Evolutionary conservation across 1,140 invertebrate genomes (phyloP).

Genomic region (Cotesia vestalis): DNA sequence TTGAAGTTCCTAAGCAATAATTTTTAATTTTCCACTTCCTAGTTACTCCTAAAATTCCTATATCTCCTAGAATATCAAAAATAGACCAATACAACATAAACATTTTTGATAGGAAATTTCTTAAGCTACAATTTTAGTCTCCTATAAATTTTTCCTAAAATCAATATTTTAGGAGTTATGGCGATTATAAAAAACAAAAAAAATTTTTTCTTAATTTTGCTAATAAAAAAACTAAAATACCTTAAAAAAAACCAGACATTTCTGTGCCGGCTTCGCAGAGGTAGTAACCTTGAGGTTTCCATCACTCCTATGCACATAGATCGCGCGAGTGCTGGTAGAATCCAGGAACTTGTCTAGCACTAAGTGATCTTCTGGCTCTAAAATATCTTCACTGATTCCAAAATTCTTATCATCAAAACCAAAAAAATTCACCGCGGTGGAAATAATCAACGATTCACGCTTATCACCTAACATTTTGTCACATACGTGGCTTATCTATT

Average conservation of each 20-base stretch:
- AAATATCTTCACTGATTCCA: neutral
- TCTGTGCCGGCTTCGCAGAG: slow-evolving; percentile 45
- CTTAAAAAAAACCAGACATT: slow-evolving; percentile 62
- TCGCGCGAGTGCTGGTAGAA: slow-evolving; percentile 49
- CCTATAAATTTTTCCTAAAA: too few species aligned
- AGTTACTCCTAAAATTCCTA: too few species aligned
- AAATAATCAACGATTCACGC: slow-evolving; percentile 50
- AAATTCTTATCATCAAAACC: slow-evolving; percentile 44
- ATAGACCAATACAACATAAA: too few species aligned
- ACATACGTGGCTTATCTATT: too few species aligned
- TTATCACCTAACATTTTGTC: slow-evolving; percentile 41
- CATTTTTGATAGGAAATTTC: too few species aligned
- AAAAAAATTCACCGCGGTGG: slow-evolving; percentile 58
- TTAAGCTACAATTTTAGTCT: too few species aligned
- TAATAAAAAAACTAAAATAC: slow-evolving; percentile 42
- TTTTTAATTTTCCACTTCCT: too few species aligned
- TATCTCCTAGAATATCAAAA: too few species aligned
- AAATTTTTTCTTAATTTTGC: slow-evolving; percentile 6
- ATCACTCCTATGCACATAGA: slow-evolving; percentile 48
- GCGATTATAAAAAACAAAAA: neutral
- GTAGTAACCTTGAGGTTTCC: slow-evolving; percentile 48
- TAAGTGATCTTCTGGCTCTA: slow-evolving; percentile 39
- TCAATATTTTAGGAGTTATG: too few species aligned
- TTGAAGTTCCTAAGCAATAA: too few species aligned
- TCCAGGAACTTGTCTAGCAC: slow-evolving; percentile 57